Base-by-base conservation (phyloP, 2,888 invertebrate species). In the Erebia epiphron region DNA sequence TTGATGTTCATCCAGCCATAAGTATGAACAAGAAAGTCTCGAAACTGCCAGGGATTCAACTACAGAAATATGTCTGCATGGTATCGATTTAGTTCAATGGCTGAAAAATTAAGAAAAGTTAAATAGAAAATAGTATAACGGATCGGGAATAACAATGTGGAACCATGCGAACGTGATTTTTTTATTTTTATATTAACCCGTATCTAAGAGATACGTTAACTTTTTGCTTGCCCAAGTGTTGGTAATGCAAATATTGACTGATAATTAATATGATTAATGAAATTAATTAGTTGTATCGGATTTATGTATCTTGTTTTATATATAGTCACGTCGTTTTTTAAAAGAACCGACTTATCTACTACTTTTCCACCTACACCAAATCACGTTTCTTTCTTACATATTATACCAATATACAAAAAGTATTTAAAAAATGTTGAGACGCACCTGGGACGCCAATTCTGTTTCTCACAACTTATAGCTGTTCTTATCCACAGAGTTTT, bases 121-220 rank as follows among this genome's bases (percentile, higher is more conserved):
- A 14, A 49, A 49, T 21, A 21, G 46, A 21, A 62, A 49, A 62
- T 49, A 62, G 62, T 62, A 21, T 62, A 62, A 62, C 21, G 46
- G 62, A 10, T 18, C 58, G 54, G n/a, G 13, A 26, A 50, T 50
- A 26, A 67, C 21, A 61, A 46, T 21, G 46, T 62, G 72, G 74
- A 72, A 58, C 70, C 72, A 72, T 60, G 71, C 52, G 72, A 67
- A 63, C 67, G 63, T 68, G 69, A 67, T 54, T 52, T 68, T 62
- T 67, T 65, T 71, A 67, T 64, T 64, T 63, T 58, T 61, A 41
- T 66, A 57, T 66, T 21, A 54, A 54, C 41, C 52, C 50, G 69
- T 69, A 67, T 67, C 63, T 49, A 16, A 52, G 54, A 66, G 71
- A 71, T 71, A 71, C 68, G 43, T 18, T 35, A 62, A 49, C 46